Conservation (phyloP, 2,888 invertebrate species). For the Rotaria socialis region DNA sequence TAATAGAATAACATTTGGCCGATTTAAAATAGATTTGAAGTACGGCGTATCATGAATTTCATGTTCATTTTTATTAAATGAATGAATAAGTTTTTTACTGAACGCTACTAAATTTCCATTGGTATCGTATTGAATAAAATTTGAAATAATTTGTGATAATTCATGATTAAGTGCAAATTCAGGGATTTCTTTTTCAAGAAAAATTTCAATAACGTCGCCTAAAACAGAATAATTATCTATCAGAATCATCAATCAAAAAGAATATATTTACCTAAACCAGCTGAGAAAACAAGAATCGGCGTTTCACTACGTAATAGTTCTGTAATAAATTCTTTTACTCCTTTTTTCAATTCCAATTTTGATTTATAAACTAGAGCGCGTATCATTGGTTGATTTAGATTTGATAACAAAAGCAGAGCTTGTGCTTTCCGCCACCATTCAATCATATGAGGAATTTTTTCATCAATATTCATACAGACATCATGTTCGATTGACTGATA, state of each 20-base stretch:
- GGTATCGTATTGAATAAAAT: conserved; percentile 66
- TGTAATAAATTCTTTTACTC: conserved; percentile 62
- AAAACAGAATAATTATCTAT: neutral
- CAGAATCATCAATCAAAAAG: neutral
- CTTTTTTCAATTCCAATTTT: conserved; percentile 64
- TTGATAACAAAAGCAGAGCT: conserved; percentile 53
- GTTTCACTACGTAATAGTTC: conserved; percentile 67
- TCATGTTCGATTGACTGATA: conserved; percentile 82
- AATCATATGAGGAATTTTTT: conserved; percentile 66
- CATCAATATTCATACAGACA: conserved; percentile 68
- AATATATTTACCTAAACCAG: conserved; percentile 66
- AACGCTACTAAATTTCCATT: conserved; percentile 61
- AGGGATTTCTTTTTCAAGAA: neutral
- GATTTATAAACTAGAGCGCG: conserved; percentile 55
- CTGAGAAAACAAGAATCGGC: conserved; percentile 86
- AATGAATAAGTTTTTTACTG: conserved; percentile 76
- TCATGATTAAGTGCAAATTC: neutral
- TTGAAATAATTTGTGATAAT: conserved; percentile 71
- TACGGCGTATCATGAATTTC: conserved; percentile 75
- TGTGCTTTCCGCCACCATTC: conserved; percentile 62
- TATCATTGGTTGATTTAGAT: conserved; percentile 53
- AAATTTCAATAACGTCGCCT: conserved; percentile 25
- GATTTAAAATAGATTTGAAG: conserved; percentile 64
- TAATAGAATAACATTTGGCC: conserved; percentile 76
- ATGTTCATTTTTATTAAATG: conserved; percentile 86